phyloP scores from a whole-genome alignment of 2,888 invertebrate genomes.

The Eupsilia transversa region DNA sequence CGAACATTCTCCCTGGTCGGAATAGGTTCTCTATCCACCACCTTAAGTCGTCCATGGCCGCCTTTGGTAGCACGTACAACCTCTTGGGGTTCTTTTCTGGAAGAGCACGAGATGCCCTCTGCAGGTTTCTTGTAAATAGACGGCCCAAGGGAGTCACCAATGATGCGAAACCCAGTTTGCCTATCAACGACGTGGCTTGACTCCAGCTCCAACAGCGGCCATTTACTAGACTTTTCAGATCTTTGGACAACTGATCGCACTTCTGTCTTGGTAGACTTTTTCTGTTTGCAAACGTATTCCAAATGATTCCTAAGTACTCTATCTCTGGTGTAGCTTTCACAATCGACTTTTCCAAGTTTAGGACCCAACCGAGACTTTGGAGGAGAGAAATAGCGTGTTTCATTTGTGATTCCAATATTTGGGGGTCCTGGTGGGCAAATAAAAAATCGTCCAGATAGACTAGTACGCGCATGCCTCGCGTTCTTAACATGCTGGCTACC shows the following conservation, averaged over 20 bases:
- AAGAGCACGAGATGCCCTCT: neutral
- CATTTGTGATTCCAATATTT: neutral
- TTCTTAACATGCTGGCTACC: slow-evolving; percentile 44
- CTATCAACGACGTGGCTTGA: no score
- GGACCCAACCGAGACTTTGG: neutral
- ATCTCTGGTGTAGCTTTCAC: neutral
- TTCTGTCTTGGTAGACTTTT: neutral
- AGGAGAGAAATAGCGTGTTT: neutral
- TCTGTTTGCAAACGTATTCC: slow-evolving; percentile 3
- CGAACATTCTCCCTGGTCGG: slow-evolving; percentile 1
- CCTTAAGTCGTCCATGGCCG: slow-evolving; percentile 5
- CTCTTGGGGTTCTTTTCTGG: neutral
- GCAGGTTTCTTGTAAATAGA: no score
- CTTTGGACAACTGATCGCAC: slow-evolving; percentile 1
- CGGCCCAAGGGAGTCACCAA: no score
- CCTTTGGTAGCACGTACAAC: neutral
- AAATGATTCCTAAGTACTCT: slow-evolving; percentile 5
- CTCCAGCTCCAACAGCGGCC: no score
- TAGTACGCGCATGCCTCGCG: slow-evolving; percentile 39
- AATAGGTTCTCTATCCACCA: neutral
- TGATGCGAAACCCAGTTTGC: no score
- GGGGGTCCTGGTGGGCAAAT: slow-evolving; percentile 46
- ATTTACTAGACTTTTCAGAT: neutral
- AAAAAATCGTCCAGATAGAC: slow-evolving; percentile 57
- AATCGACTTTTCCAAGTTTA: slow-evolving; percentile 4